Evolutionary conservation across 1,140 invertebrate species (phyloP), one percentile per base, ranked within the genome.

Genomic region (Pseudomyrmex dendroicus): DNA sequence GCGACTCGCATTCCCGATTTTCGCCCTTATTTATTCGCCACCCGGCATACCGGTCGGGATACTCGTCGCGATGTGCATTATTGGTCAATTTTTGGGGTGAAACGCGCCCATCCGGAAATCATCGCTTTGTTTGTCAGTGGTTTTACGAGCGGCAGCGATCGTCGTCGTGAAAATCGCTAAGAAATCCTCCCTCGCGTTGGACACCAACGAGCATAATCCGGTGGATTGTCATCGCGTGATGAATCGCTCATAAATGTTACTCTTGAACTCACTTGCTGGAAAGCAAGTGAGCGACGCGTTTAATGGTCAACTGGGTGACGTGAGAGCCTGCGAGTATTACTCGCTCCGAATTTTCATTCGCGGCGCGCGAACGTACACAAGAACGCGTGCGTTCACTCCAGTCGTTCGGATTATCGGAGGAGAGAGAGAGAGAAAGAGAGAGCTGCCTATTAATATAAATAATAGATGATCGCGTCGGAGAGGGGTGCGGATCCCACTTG

Each of bases 71-170:
- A 85, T 86, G 89, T 82, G 84, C 87, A 90, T 85, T 91, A 89
- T 87, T 87, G 90, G 87, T 92, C 87, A 91, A 91, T 92, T 92
- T 91, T 91, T 89, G 89, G 88, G 88, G 88, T 84, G 83, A 74
- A 85, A 92, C 73, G 84, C 90, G 90, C 85, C 90, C 91, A 90
- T 85, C 89, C 90, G 91, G 91, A 91, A 92, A 90, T 92, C 85
- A 91, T 93, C 91, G 90, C 92, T 94, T 93, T 93, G 92, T 94
- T 91, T 91, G 91, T 88, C 89, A 82, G 85, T 64, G 64, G 86
- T 89, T 90, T 86, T 89, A 80, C 73, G 83, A 84, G 83, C 84
- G 83, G 46, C 25, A 44, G 74, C 70, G 83, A 2, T 73, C 86
- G 89, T 89, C 90, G 15, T 73, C 62, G 63, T 70, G 62, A 83